Evolutionary conservation across 1,140 invertebrate species (phyloP), one percentile per base, ranked within the genome.

Genomic region (Phthorimaea operculella): DNA sequence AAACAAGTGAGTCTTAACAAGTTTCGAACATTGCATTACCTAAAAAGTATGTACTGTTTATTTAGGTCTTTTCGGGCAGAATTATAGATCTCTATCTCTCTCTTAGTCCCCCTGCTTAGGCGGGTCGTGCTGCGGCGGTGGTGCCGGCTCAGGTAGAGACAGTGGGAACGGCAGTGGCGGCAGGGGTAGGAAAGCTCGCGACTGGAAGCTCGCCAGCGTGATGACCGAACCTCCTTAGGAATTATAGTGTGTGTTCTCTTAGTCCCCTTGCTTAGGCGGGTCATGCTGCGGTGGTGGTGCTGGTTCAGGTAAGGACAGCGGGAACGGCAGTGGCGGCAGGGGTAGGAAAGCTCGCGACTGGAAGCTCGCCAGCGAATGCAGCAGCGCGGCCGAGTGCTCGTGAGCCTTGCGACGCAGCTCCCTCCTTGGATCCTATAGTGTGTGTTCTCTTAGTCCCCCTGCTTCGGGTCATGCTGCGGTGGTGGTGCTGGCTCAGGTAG

Each of bases 401-500:
- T 96, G 94, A 0, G 95, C 95, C 77, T 96, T 96, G 18, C 95
- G 88, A 11, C 95, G 87, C 8, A 96, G 84, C 69, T 96, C 94
- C 82, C 57, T 88, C n/a, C n/a, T n/a, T n/a, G n/a, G n/a, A n/a
- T n/a, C n/a, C n/a, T n/a, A n/a, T n/a, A n/a, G n/a, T n/a, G n/a
- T n/a, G n/a, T n/a, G n/a, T n/a, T n/a, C n/a, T n/a, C n/a, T n/a
- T n/a, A n/a, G n/a, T n/a, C n/a, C n/a, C n/a, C n/a, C n/a, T n/a
- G n/a, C n/a, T n/a, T n/a, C n/a, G n/a, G n/a, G n/a, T n/a, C n/a
- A n/a, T n/a, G n/a, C 6, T 28, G 62, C 0, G 79, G 78, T 21
- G 88, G 72, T 4, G 87, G 83, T 6, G 21, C 21, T 28, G 21
- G 21, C 21, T 28, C 21, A 2, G 21, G 21, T 6, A 28, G 21